These are phyloP conservation scores for Eudasyphora cyanicolor DNA, from an alignment of 2,888 invertebrate genomes.

Conservation along the genomic window DNA sequence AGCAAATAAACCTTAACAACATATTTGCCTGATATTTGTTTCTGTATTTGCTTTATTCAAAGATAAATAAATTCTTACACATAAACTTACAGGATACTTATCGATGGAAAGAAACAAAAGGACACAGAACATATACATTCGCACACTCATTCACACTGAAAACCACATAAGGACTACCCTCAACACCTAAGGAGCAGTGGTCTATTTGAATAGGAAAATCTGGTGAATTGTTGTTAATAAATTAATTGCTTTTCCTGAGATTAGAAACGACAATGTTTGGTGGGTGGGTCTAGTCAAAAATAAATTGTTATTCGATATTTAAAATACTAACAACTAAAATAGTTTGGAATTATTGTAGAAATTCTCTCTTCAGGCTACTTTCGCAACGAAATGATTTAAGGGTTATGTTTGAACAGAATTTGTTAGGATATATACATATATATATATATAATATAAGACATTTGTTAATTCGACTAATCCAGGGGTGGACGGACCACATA, in stretches of 20 bases:
- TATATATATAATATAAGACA: neutral
- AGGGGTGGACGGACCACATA: neutral
- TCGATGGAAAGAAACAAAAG: neutral
- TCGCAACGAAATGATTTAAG: neutral
- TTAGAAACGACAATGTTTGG: neutral
- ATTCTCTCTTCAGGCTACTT: neutral
- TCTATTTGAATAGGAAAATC: constrained; percentile 11
- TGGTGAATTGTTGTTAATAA: constrained; percentile 46
- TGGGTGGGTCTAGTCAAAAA: too few species aligned
- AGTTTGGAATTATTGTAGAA: too few species aligned
- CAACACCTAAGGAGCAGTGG: neutral
- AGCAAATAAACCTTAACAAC: neutral
- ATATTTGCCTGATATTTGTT: neutral
- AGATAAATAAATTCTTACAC: neutral
- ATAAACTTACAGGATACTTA: neutral
- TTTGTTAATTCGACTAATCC: too few species aligned
- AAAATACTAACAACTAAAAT: neutral
- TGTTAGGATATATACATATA: neutral
- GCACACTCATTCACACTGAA: neutral
- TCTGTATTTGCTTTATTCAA: neutral
- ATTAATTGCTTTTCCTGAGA: constrained; percentile 54
- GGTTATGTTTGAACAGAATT: neutral
- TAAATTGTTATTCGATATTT: constrained; percentile 39
- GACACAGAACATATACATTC: neutral
- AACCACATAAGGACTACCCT: neutral